Conservation (phyloP, 2,113 vertebrate species). For the Dryoscopus gambensis region DNA sequence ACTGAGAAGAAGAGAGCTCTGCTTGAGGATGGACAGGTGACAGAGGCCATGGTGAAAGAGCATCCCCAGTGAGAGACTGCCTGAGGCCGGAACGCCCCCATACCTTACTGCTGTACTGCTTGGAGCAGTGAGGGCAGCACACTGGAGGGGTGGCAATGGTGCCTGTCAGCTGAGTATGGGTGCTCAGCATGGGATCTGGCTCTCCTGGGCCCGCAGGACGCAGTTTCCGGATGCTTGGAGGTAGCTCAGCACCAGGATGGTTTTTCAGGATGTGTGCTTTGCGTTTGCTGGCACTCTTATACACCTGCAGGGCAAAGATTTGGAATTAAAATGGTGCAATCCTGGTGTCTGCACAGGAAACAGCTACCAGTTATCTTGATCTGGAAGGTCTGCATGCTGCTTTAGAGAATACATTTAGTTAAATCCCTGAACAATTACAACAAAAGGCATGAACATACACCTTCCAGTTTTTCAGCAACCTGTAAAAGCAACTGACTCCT, state of each 20-base stretch:
- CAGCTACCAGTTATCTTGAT: neutral
- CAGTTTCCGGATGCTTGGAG: conserved; percentile 94
- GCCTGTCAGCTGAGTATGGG: conserved; percentile 95
- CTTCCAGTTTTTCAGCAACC: neutral
- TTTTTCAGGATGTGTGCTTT: conserved; percentile 99
- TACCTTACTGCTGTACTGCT: conserved; percentile 99
- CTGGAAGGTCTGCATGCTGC: neutral
- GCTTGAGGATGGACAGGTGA: neutral
- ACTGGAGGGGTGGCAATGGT: conserved; percentile 94
- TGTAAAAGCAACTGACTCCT: neutral
- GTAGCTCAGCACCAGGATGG: conserved; percentile 92
- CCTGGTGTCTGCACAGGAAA: neutral
- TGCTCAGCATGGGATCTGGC: conserved; percentile 96
- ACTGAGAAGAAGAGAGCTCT: neutral
- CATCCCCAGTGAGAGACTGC: neutral
- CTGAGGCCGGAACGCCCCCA: neutral
- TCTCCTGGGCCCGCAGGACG: conserved; percentile 92
- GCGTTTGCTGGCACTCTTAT: conserved; percentile 97
- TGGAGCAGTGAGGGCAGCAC: conserved; percentile 96
- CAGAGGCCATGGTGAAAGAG: neutral
- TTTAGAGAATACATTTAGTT: neutral
- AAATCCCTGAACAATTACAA: neutral
- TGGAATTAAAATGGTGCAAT: neutral
- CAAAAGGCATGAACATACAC: neutral
- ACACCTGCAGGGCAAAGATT: conserved; percentile 78